Conservation (phyloP, 2,888 invertebrate species). For the Bembecia ichneumoniformis region DNA sequence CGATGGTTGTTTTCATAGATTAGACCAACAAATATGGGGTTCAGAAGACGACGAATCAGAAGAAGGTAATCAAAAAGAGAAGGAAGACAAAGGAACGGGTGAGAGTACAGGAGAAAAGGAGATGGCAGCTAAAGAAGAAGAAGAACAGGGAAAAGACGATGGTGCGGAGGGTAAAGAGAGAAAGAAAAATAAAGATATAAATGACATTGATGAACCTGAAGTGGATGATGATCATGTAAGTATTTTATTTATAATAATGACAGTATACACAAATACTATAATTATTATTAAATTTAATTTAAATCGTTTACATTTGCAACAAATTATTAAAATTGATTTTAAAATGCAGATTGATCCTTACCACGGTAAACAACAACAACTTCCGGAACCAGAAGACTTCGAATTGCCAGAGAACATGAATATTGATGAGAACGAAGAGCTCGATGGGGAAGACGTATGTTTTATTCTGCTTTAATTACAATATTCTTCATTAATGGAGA, state of each 20-base stretch:
- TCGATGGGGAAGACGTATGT: constrained; percentile 63
- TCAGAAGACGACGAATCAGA: constrained; percentile 84
- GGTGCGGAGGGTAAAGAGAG: constrained; percentile 69
- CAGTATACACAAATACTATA: background rate
- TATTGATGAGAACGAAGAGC: constrained; percentile 78
- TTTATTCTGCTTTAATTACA: background rate
- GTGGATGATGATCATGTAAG: constrained; percentile 81
- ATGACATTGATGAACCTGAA: constrained; percentile 87
- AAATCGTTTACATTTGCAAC: background rate
- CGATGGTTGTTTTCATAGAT: constrained; percentile 23
- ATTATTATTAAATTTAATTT: background rate
- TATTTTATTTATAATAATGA: constrained; percentile 4
- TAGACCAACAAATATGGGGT: constrained; percentile 87
- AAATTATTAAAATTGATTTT: too few species aligned
- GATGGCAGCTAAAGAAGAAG: constrained; percentile 79
- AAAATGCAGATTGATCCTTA: constrained; percentile 77
- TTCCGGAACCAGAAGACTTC: constrained; percentile 87
- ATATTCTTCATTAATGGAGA: background rate
- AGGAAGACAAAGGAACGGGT: constrained; percentile 75
- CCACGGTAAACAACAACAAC: constrained; percentile 83
- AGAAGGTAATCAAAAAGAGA: constrained; percentile 70
- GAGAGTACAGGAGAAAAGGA: constrained; percentile 78
- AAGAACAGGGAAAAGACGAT: constrained; percentile 70
- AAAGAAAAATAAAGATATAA: constrained; percentile 79
- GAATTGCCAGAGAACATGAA: constrained; percentile 91